Conservation (phyloP, 2,888 invertebrate species). For the Caenorhabditis sp. region DNA sequence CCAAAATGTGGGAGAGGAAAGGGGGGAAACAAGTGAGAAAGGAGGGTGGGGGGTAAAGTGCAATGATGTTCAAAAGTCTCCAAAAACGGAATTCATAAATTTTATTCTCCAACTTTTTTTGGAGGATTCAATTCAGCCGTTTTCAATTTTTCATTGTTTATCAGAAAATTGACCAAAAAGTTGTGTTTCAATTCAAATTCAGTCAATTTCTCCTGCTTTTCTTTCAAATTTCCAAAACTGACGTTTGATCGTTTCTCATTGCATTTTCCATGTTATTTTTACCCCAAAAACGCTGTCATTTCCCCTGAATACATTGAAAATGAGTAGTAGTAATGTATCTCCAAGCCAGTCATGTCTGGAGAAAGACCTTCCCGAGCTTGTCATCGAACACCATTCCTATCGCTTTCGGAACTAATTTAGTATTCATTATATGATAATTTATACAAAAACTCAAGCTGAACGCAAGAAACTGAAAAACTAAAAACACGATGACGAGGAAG, state of each 20-base stretch:
- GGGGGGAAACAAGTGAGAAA: neutral
- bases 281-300: constrained; percentile 31
- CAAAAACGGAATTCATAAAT: constrained; percentile 13
- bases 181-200: too few species aligned
- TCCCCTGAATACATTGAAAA: constrained; percentile 7
- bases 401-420: constrained; percentile 21
- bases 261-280: constrained; percentile 30
- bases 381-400: constrained; percentile 50
- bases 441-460: too few species aligned
- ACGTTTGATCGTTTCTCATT: constrained; percentile 12
- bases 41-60: constrained; percentile 30
- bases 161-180: too few species aligned
- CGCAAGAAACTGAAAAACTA: too few species aligned
- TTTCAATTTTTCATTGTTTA: too few species aligned
- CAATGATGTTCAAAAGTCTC: constrained; percentile 61
- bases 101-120: too few species aligned
- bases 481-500: constrained; percentile 6
- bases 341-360: constrained; percentile 6
- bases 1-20: too few species aligned
- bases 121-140: too few species aligned
- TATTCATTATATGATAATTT: constrained; percentile 57
- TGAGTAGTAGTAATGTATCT: too few species aligned
- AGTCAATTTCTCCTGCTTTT: too few species aligned
- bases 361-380: constrained; percentile 6
- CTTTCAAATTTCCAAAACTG: neutral